Conservation (phyloP, 1,140 invertebrate genomes). For the Drosophila mayri region DNA sequence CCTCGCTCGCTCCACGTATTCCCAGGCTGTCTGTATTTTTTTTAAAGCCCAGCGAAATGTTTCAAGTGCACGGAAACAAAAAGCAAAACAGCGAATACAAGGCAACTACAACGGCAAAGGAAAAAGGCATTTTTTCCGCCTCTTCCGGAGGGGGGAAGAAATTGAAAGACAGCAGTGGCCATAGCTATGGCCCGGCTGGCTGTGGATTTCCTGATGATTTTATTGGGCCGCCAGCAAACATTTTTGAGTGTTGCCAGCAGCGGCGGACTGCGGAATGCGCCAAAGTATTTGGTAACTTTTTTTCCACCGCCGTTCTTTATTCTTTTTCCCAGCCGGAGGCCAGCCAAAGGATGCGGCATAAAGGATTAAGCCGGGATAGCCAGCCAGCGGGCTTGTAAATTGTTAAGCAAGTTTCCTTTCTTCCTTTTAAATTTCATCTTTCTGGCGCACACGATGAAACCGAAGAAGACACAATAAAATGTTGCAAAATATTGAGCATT, state of each 20-base stretch:
- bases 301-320: conserved; percentile 33
- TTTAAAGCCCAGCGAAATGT: conserved; percentile 67
- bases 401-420: conserved; percentile 63
- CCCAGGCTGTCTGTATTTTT: conserved; percentile 22
- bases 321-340: conserved; percentile 34
- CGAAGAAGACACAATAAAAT: conserved; percentile 67
- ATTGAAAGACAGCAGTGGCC: conserved; percentile 64
- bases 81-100: conserved; percentile 32
- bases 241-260: conserved; percentile 81
- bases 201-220: conserved; percentile 81
- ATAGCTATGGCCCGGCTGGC: conserved; percentile 40
- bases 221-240: conserved; percentile 80
- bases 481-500: conserved; percentile 59
- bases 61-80: conserved; percentile 64
- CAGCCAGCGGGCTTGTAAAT: conserved; percentile 62
- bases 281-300: conserved; percentile 77
- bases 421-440: conserved; percentile 69
- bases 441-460: conserved; percentile 29
- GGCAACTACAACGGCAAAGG: conserved; percentile 42
- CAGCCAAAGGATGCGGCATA: conserved; percentile 60
- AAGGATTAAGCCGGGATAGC: conserved; percentile 71
- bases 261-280: conserved; percentile 73
- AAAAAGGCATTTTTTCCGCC: conserved; percentile 59
- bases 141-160: conserved; percentile 35
- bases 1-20: conserved; percentile 13